phyloP scores from a whole-genome alignment of 2,888 invertebrate genomes.

The Beris chalybata region DNA sequence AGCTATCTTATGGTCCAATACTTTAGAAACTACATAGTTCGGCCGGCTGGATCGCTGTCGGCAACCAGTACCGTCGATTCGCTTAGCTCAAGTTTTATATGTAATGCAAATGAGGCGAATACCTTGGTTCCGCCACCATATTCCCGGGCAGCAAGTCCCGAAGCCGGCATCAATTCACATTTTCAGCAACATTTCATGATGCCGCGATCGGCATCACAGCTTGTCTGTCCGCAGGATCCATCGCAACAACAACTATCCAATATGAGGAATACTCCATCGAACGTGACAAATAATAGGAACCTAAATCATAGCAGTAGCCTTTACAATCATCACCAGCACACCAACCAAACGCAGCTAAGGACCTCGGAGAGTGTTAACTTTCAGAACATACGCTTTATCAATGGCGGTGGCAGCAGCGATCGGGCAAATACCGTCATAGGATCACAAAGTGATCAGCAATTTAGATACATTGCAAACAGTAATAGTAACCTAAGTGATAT shows the following conservation, averaged over 20 bases:
- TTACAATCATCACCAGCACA: constrained; percentile 29
- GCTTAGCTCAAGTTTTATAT: constrained; percentile 83
- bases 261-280: constrained; percentile 33
- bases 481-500: constrained; percentile 55
- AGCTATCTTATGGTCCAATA: constrained; percentile 85
- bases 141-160: constrained; percentile 75
- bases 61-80: constrained; percentile 86
- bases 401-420: constrained; percentile 31
- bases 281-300: constrained; percentile 34
- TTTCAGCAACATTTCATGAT: constrained; percentile 52
- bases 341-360: constrained; percentile 42
- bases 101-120: constrained; percentile 85
- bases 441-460: constrained; percentile 55
- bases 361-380: constrained; percentile 49
- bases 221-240: constrained; percentile 55
- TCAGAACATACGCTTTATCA: constrained; percentile 38
- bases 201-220: constrained; percentile 64
- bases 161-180: constrained; percentile 55
- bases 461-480: constrained; percentile 52
- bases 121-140: constrained; percentile 82
- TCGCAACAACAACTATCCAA: constrained; percentile 12
- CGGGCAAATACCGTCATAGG: constrained; percentile 37
- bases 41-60: constrained; percentile 75
- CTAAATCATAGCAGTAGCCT: constrained; percentile 20
- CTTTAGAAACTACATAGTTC: constrained; percentile 76